Evolutionary conservation across 2,888 invertebrate genomes (phyloP).

Genomic region (Dascillus cervinus): DNA sequence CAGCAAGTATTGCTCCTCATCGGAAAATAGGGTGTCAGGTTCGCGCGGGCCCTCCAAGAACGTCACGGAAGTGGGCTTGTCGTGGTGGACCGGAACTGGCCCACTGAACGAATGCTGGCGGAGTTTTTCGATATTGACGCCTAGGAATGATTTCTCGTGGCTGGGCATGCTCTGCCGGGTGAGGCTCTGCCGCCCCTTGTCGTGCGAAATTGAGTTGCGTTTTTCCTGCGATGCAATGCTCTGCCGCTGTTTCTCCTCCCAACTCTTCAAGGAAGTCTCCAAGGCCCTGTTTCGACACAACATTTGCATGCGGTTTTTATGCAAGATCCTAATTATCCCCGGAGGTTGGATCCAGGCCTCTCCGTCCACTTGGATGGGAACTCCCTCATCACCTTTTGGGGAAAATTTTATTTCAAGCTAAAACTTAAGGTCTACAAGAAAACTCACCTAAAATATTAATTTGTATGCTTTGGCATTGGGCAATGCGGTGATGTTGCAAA

Average conservation of each 20-base stretch:
- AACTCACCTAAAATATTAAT: slow-evolving; percentile 79
- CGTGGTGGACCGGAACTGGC: slow-evolving; percentile 26
- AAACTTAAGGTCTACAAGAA: not conserved
- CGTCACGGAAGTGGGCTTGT: slow-evolving; percentile 12
- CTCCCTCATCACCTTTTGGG: slow-evolving; percentile 66
- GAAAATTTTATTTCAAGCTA: not conserved
- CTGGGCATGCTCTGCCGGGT: slow-evolving; percentile 41
- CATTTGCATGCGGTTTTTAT: slow-evolving; percentile 97
- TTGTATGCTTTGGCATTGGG: slow-evolving; percentile 92
- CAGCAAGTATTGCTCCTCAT: slow-evolving; percentile 63
- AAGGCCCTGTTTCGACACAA: slow-evolving; percentile 83
- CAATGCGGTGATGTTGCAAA: slow-evolving; percentile 93
- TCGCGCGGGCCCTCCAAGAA: slow-evolving; percentile 22
- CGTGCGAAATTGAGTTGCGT: slow-evolving; percentile 39
- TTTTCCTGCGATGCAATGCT: slow-evolving; percentile 46
- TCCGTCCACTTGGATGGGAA: slow-evolving; percentile 94
- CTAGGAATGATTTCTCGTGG: slow-evolving; percentile 38
- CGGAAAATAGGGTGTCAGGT: slow-evolving; percentile 45
- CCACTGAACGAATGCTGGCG: slow-evolving; percentile 42
- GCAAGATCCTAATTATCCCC: slow-evolving; percentile 90
- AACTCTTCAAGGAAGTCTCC: slow-evolving; percentile 80
- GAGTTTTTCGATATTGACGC: slow-evolving; percentile 39
- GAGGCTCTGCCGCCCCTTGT: slow-evolving; percentile 36
- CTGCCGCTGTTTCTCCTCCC: slow-evolving; percentile 77
- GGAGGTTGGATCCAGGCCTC: slow-evolving; percentile 98